Base-by-base conservation (phyloP, 53 echinoderm and acorn worm genomes). In the Zoroaster sp. region DNA sequence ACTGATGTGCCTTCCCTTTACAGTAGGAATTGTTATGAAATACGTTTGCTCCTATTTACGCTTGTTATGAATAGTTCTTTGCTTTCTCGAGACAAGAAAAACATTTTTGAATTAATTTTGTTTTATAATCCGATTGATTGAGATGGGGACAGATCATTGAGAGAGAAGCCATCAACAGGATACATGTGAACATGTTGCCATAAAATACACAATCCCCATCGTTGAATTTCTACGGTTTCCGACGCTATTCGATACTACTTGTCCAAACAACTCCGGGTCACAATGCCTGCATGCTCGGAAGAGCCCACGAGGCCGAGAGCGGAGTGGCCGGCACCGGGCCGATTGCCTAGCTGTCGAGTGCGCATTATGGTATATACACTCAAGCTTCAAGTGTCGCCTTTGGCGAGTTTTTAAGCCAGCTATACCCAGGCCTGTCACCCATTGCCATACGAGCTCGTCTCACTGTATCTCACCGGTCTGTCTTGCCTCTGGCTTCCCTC, bases 321-420 rank as follows among this genome's bases (percentile, higher is more conserved):
- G 52, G 8, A 8, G 18, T 33, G 37, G 73, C 70, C 35, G 37
- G 70, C 17, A 33, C 35, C 35, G 9, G 37, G 70, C 35, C 34
- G 11, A 17, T 23, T 44, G 28, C 11, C 15, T n/a, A n/a, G n/a
- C n/a, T 12, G 43, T 42, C 45, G 55, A 30, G 45, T 33, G 32
- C 35, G 33, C 23, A 46, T n/a, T 35, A 34, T 38, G 59, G 36
- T 21, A 41, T 21, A 54, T 28, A 53, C 59, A 55, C 78, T 78
- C 37, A 39, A 78, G 78, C 78, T 78, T 36, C 78, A 55, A 78
- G 78, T 78, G 78, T 78, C 78, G 59, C 78, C 78, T 54, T 55
- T 3, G 55, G 78, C 38, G 35, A 37, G 36, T 35, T 78, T 18
- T 35, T 36, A 36, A 20, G 55, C 20, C 33, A 75, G 14, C 63